phyloP scores from a whole-genome alignment of 2,888 invertebrate genomes.

The Himalopsyche anomala region DNA sequence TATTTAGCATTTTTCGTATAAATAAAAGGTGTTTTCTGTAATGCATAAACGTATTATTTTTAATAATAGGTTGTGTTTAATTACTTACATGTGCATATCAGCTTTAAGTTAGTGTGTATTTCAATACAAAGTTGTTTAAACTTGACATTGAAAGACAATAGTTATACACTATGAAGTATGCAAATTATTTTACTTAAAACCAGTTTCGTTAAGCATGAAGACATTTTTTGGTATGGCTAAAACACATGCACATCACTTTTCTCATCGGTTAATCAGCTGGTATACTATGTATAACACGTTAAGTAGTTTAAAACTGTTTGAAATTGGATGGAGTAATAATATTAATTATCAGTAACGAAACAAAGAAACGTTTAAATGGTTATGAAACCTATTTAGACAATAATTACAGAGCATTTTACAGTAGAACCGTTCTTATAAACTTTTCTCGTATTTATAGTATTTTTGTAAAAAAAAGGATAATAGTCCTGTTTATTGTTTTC shows the following conservation, averaged over 20 bases:
- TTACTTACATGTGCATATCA: neutral
- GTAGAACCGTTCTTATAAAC: too few species aligned
- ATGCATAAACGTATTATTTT: neutral
- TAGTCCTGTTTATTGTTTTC: too few species aligned
- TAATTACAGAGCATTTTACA: too few species aligned
- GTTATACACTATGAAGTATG: neutral
- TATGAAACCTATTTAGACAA: too few species aligned
- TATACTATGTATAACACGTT: neutral
- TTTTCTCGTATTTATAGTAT: too few species aligned
- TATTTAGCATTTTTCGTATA: neutral
- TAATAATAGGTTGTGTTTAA: neutral
- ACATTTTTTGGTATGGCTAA: neutral
- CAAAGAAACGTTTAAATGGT: too few species aligned
- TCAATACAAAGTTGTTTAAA: neutral
- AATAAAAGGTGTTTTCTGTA: neutral
- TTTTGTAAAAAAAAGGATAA: too few species aligned
- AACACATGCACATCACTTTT: neutral
- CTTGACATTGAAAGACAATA: slow-evolving; percentile 14
- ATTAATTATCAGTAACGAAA: too few species aligned
- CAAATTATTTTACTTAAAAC: neutral
- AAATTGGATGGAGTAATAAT: too few species aligned
- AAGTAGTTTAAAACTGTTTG: neutral
- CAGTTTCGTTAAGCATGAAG: neutral
- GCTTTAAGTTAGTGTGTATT: neutral
- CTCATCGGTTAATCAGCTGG: neutral